Percentiles rank a stretch among this genome's conserved stretches.
Evolutionary conservation across 2,113 vertebrate species (phyloP).

Genomic region (Syngnathoides biaculeatus): DNA sequence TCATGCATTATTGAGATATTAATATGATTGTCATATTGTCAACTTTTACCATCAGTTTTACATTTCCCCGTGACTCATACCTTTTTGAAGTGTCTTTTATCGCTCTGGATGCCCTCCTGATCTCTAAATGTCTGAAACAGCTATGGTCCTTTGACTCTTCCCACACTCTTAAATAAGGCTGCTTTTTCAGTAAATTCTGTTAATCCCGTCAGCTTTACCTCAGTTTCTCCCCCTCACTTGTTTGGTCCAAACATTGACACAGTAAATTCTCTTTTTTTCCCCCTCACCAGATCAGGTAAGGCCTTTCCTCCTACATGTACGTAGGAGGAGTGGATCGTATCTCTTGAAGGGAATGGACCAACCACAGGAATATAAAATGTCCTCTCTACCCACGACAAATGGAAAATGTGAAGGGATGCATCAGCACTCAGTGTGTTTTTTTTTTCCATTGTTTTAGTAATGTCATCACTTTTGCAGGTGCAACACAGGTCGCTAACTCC

Average conservation of each 20-base stretch:
- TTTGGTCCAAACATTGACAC: constrained; percentile 12
- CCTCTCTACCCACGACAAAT: constrained; percentile 30
- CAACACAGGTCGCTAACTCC: neutral
- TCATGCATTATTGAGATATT: neutral
- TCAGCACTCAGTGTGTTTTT: neutral
- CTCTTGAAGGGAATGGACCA: constrained; percentile 29
- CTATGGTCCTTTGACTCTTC: constrained; percentile 4
- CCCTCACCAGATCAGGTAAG: constrained; percentile 35
- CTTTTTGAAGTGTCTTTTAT: constrained; percentile 10
- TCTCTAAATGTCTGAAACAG: constrained; percentile 27
- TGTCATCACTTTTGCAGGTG: neutral
- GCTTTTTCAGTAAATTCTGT: constrained; percentile 43
- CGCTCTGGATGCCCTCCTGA: constrained; percentile 6
- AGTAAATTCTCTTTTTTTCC: constrained; percentile 23
- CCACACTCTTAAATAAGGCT: constrained; percentile 49
- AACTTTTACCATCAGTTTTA: neutral
- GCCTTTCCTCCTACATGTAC: constrained; percentile 46
- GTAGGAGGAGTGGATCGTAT: constrained; percentile 17
- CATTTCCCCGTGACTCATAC: constrained; percentile 1
- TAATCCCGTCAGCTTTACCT: constrained; percentile 60
- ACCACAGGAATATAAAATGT: constrained; percentile 12
- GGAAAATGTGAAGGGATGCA: constrained; percentile 24
- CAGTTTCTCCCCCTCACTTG: constrained; percentile 23
- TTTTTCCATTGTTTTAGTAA: constrained; percentile 7
- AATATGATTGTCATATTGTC: neutral